phyloP scores from a whole-genome alignment of 2,113 vertebrate genomes.

The Pongo pygmaeus region DNA sequence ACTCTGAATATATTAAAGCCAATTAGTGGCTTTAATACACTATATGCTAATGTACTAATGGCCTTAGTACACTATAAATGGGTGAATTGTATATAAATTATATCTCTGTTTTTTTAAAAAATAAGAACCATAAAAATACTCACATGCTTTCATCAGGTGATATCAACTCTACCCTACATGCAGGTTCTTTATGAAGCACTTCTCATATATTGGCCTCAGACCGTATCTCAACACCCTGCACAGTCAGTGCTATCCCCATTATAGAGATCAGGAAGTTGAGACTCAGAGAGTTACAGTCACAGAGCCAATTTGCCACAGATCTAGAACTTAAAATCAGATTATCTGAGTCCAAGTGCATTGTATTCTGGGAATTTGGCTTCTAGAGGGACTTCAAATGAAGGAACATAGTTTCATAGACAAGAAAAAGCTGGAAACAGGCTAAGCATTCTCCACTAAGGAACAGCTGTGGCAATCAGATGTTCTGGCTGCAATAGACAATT shows the following conservation, averaged over 20 bases:
- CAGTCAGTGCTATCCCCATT: background rate
- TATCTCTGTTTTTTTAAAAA: background rate
- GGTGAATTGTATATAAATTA: background rate
- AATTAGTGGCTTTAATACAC: background rate
- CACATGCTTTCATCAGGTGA: background rate
- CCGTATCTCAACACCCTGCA: background rate
- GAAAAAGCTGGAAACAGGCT: background rate
- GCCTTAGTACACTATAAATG: background rate
- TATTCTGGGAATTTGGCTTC: background rate
- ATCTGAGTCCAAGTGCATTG: background rate
- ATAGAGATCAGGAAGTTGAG: background rate
- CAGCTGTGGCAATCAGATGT: background rate
- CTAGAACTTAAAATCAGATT: conserved; percentile 1
- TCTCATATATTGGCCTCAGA: background rate
- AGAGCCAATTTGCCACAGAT: background rate
- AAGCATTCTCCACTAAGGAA: background rate
- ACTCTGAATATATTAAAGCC: background rate
- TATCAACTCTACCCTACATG: background rate
- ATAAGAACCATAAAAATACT: conserved; percentile 16
- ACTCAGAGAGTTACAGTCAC: background rate
- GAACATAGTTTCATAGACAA: background rate
- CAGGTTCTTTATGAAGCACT: background rate
- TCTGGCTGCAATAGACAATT: background rate
- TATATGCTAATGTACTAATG: too few relatives aligned
- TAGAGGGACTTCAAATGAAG: background rate